Percentiles rank a stretch among this genome's conserved stretches.
These are phyloP conservation scores for Fulica atra DNA, from an alignment of 2,113 vertebrate species.

Conservation along the genomic window DNA sequence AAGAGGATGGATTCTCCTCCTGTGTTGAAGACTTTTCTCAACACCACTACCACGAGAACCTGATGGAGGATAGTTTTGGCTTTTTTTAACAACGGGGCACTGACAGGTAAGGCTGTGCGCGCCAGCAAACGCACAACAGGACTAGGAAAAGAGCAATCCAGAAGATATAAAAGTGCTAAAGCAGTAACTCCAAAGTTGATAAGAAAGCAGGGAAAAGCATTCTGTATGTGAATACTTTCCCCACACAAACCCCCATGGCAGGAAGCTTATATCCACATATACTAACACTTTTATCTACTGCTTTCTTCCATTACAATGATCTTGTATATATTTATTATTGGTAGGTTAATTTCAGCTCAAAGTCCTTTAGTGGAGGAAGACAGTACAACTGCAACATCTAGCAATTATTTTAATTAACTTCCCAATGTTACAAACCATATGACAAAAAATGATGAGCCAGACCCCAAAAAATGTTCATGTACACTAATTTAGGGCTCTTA, in stretches of 20 bases:
- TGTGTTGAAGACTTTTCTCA: neutral
- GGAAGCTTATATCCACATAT: neutral
- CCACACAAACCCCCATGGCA: neutral
- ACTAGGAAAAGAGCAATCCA: neutral
- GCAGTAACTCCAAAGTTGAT: neutral
- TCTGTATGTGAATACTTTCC: neutral
- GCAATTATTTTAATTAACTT: neutral
- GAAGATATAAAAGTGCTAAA: neutral
- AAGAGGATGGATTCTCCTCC: neutral
- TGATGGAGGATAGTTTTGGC: neutral
- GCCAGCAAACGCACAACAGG: neutral
- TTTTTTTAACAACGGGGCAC: neutral
- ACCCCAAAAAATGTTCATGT: neutral
- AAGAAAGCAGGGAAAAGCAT: neutral
- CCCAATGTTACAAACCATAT: neutral
- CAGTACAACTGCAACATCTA: neutral
- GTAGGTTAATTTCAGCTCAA: neutral
- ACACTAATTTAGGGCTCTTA: neutral
- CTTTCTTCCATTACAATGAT: neutral
- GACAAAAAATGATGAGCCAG: neutral
- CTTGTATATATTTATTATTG: neutral
- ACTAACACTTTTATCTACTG: neutral
- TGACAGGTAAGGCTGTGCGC: neutral
- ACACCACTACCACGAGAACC: neutral
- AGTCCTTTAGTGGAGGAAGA: neutral